Evolutionary conservation across 2,113 vertebrate genomes (phyloP).

Genomic region (Paradoxurus hermaphroditus): DNA sequence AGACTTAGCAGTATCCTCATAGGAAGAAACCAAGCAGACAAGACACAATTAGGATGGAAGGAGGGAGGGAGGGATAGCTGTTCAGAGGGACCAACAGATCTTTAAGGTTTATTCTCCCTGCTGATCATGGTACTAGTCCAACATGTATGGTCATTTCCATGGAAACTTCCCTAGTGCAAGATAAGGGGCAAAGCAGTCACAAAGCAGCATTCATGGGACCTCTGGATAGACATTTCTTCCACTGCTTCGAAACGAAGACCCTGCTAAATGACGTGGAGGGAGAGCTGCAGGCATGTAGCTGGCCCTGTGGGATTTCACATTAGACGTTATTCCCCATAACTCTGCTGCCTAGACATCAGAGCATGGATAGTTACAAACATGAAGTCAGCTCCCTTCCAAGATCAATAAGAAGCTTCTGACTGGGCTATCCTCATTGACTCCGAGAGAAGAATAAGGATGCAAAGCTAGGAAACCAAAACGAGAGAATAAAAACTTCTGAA

Average conservation of each 20-base stretch:
- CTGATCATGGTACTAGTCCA: not conserved
- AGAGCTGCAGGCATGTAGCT: not conserved
- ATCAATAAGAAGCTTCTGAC: constrained; percentile 41
- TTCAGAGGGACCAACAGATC: not conserved
- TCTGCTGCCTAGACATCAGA: constrained; percentile 34
- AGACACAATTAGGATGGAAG: not conserved
- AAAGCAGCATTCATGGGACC: constrained; percentile 16
- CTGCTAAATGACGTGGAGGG: constrained; percentile 13
- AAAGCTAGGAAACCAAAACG: constrained; percentile 23
- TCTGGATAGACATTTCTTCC: not conserved
- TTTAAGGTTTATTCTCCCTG: not conserved
- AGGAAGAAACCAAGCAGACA: not conserved
- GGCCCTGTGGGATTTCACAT: not conserved
- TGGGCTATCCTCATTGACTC: not conserved
- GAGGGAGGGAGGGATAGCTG: not conserved
- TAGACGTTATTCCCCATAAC: not conserved
- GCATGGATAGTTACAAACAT: constrained; percentile 15
- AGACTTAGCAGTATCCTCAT: not conserved
- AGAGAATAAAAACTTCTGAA: constrained; percentile 62
- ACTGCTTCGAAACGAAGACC: constrained; percentile 25
- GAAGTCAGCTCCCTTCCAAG: constrained; percentile 53
- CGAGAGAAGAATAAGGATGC: constrained; percentile 48
- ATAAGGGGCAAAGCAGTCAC: constrained; percentile 3
- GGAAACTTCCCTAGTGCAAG: not conserved
- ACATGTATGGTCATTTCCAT: not conserved